Evolutionary conservation across 2,797 vertebrate species (phyloP), one percentile per base, ranked within the genome.

Genomic region (Acipenser ruthenus): DNA sequence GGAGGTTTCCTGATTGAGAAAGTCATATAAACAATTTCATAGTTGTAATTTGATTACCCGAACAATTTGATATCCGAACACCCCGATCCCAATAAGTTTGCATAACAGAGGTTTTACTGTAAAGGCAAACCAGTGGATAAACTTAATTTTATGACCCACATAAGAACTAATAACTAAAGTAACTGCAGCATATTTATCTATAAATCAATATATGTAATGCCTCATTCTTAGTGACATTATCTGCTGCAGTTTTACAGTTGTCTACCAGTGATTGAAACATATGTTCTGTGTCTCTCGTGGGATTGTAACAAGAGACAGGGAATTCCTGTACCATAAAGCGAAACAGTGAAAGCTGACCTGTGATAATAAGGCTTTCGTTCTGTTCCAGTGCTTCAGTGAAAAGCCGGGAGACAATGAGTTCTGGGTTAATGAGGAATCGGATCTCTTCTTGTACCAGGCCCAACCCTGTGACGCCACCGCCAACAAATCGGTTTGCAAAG

Each of bases 381-480:
- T 93, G 82, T 83, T 90, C 92, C 84, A 98, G 80, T 50, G 87
- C 91, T 82, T 97, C 95, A 12, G 94, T 96, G 82, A 98, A 93
- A 72, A 98, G 95, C 65, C 95, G 91, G 4, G 94, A 92, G 56
- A 90, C 88, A 63, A 98, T 96, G 75, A 97, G 86, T 77, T 98
- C 94, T 0, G 95, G 93, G 76, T 97, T 98, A 74, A 98, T 95
- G 73, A 97, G 84, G 76, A 98, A 97, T 1, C 94, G 89, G 72
- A 97, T 97, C 86, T 98, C 95, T 85, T 98, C 95, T 75, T 97
- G 95, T 8, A 98, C 95, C 10, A 98, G 83, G 74, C 95, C 95
- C 63, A 88, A 83, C 56, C 92, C 75, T 0, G 89, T 96, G 74
- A 97, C 95, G 56, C 95, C 94, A 73, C 95, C 94, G 73, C 95